Base-by-base conservation (phyloP, 30 jellyfish, hydroid and myxozoan species). In the Sanderia malayensis region DNA sequence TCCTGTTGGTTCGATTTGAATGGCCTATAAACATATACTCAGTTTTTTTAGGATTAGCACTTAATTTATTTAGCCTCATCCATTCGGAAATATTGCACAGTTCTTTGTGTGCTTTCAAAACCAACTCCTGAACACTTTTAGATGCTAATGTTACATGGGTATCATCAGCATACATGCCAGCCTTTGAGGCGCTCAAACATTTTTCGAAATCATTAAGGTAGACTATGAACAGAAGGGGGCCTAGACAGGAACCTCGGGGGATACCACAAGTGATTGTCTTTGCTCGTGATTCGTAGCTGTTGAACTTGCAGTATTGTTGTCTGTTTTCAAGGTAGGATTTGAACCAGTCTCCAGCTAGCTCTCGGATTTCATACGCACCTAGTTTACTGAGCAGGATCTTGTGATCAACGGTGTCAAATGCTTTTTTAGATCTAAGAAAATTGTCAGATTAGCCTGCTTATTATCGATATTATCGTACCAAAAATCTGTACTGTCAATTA, bases 141-240 rank as follows among this genome's bases (percentile, higher is more conserved):
- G 83, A 71, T 71, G 83, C 13, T 55, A 44, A 13, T 20, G 83
- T 46, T 17, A 71, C 72, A 27, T 71, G 74, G 0, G 73, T 57
- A 73, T 60, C 80, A 59, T 55, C 86, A 31, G 65, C 80, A 33
- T 55, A 53, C 80, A 73, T 73, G 86, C 64, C 24, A 6, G 25
- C 45, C 15, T 30, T 73, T 29, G 86, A 34, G 34, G 1, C 13
- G n/a, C 58, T 23, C 31, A 73, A 55, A 24, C 77, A 57, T 34
- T 11, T 32, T 59, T 73, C 80, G 31, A 73, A 55, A 22, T 59
- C 86, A 34, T 73, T 73, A 1, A 60, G 76, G 24, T 73, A 58
- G 46, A 57, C 17, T 59, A 73, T 57, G 86, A 76, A 76, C 44
- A 59, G 70, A 46, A 76, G 88, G 2, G 88, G 88, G 23, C 88